A percentile compares a stretch with the other conserved stretches of the same genome.
Conservation (phyloP, 1,140 invertebrate genomes). For the Trichonephila inaurata region DNA sequence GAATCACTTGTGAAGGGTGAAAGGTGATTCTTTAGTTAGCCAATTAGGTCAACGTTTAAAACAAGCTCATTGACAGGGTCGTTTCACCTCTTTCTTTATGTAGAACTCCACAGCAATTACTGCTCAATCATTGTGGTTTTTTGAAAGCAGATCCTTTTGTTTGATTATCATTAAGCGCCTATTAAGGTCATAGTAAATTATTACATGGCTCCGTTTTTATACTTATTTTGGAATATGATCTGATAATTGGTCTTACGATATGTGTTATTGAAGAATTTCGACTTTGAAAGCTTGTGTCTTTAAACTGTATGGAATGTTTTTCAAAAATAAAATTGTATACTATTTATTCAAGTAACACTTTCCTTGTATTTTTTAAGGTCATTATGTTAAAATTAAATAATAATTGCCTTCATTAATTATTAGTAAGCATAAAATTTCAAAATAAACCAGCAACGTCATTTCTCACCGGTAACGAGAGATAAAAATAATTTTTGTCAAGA, state of each 20-base stretch:
- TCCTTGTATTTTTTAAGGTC: too few species aligned
- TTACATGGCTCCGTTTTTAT: neutral
- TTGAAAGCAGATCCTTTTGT: slow-evolving; percentile 3
- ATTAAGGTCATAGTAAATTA: neutral
- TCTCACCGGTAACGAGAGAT: too few species aligned
- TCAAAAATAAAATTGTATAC: neutral
- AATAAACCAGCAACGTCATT: too few species aligned
- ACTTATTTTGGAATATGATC: neutral
- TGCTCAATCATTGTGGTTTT: neutral
- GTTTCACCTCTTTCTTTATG: neutral
- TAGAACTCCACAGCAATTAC: neutral
- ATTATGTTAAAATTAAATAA: too few species aligned
- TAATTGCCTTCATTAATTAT: too few species aligned
- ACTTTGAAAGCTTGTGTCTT: neutral
- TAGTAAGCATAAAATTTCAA: too few species aligned
- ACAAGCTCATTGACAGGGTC: slow-evolving; percentile 46
- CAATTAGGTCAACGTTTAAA: slow-evolving; percentile 45
- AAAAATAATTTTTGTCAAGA: too few species aligned
- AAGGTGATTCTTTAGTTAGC: slow-evolving; percentile 23
- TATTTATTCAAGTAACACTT: too few species aligned
- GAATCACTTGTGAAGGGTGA: slow-evolving; percentile 43
- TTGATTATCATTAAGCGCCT: neutral
- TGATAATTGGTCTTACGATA: neutral
- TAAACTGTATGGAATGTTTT: neutral
- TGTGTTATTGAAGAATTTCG: neutral